Evolutionary conservation across 2,888 invertebrate species (phyloP), one percentile per base, ranked within the genome.

Genomic region (Sceliomorpha sp.): DNA sequence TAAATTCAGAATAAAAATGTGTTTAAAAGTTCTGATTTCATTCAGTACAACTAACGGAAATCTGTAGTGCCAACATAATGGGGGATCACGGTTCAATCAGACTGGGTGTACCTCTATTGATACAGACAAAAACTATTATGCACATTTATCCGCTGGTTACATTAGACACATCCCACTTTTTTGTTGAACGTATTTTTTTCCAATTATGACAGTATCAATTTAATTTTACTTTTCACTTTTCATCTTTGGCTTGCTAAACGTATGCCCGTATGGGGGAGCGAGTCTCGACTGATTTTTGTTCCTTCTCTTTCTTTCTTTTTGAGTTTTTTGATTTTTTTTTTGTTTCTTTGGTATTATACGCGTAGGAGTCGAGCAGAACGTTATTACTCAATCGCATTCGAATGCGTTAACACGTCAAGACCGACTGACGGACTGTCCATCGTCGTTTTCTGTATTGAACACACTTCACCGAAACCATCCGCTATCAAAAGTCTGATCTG

Each of bases 401-500:
- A 66, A 66, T 58, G 51, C 51, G 24, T 67, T 53, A 53, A 5
- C 5, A 20, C 53, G 42, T 48, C 67, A 67, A 67, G 50, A 62
- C 78, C 74, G 74, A 69, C 64, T 62, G 59, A 72, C 60, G 63
- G 70, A 62, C 74, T 58, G 70, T 64, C 72, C 62, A 51, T 55
- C 67, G 55, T 51, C 63, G 62, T 45, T 67, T 59, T 56, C 40
- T 44, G 53, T 58, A 56, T 63, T 39, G 45, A 66, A 37, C 3
- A 29, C 60, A 55, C 20, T 48, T 60, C 51, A 66, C 44, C 55
- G 56, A 36, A 72, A 78, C 70, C 73, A 75, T 74, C 83, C 76
- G 78, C 82, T 82, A 83, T 75, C 55, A 80, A 82, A 81, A 80
- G 79, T 81, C 83, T 79, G 81, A 85, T 78, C 82, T 82, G 85